A percentile compares a stretch with the other conserved stretches of the same genome.
Evolutionary conservation across 2,888 invertebrate genomes (phyloP).

Genomic region (Amorpha juglandis): DNA sequence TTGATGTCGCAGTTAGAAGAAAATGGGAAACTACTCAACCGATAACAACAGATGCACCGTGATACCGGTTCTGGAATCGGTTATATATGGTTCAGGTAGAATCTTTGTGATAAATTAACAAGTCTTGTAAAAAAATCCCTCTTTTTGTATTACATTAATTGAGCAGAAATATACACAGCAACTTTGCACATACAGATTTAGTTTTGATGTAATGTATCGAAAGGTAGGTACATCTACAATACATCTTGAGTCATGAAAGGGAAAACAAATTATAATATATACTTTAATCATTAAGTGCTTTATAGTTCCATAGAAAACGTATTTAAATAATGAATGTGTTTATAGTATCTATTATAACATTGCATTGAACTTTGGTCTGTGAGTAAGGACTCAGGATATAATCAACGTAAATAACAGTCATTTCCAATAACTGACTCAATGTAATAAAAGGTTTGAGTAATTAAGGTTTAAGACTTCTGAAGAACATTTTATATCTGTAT

Average conservation of each 20-base stretch:
- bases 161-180: no score
- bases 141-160: no score
- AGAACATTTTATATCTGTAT: no score
- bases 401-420: slow-evolving; percentile 32
- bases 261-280: not conserved
- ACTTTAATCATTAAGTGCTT: not conserved
- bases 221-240: not conserved
- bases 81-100: no score
- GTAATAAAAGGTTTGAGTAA: not conserved
- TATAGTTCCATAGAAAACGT: slow-evolving; percentile 21
- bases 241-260: not conserved
- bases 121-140: no score
- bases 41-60: no score
- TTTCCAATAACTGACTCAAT: slow-evolving; percentile 30
- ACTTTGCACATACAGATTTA: no score
- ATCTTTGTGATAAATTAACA: no score
- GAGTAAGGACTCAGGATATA: slow-evolving; percentile 37
- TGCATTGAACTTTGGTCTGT: slow-evolving; percentile 45
- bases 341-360: slow-evolving; percentile 19
- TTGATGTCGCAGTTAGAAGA: no score
- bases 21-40: no score
- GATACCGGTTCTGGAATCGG: no score
- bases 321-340: slow-evolving; percentile 8
- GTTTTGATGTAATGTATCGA: not conserved
- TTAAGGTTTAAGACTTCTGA: not conserved